Base-by-base conservation (phyloP, 2,797 vertebrate species). In the Taenioides sp. region DNA sequence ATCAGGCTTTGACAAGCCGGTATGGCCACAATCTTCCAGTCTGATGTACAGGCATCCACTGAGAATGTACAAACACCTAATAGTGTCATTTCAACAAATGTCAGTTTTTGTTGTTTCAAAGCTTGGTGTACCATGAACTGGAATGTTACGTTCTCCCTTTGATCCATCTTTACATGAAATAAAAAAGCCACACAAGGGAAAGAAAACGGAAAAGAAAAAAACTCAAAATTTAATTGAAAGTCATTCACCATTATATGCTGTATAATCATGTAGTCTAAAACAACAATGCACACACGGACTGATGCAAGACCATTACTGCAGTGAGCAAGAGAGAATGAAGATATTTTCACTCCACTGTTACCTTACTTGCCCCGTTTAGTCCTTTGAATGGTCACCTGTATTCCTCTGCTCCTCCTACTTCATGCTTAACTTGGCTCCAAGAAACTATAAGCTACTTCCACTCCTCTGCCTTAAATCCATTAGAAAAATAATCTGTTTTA, bases 361-460 rank as follows among this genome's bases (percentile, higher is more conserved):
- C 31, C 17, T 61, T 31, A 17, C 59, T 61, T 61, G 59, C 18
- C 31, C 60, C 65, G 70, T 74, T 78, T 67, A 72, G 55, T 54
- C 43, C 50, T 76, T 67, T 71, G 16, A 77, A 73, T 75, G 55
- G 77, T 77, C 74, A 58, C 63, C 69, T 70, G 67, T 55, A n/a
- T 58, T 70, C 18, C 16, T 25, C 20, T 25, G 43, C 47, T 69
- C 70, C 49, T 54, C 69, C 22, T 73, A 54, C 74, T 61, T 71
- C 70, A 71, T 64, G 27, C 71, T 74, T 68, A 76, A 74, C 70
- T 76, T 57, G 16, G 69, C 85, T 81, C 80, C 10, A 50, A 82
- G 83, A 84, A 79, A 69, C 70, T 73, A 82, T 86, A 74, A 78
- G 69, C 82, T 83, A 84, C 59, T 61, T 31, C 31, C 28, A 7